These are phyloP conservation scores for Drosophila prostipennis DNA, from an alignment of 2,888 invertebrate genomes.

Conservation along the genomic window DNA sequence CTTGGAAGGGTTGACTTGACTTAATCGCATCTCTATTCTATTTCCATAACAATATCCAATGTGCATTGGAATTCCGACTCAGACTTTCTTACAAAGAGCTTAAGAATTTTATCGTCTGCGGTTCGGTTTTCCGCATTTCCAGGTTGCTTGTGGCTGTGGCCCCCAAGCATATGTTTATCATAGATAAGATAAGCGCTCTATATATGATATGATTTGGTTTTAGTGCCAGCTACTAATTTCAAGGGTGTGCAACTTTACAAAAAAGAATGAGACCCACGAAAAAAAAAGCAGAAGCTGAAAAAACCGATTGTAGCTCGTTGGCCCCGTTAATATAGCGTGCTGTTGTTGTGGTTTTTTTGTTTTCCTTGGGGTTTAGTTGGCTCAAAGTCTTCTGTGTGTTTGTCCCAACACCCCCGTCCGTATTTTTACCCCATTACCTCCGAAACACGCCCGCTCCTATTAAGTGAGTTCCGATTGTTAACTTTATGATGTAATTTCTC, in stretches of 20 bases:
- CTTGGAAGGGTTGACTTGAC: background rate
- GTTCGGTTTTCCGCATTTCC: conserved; percentile 30
- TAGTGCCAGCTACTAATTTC: conserved; percentile 33
- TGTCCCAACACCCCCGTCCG: conserved; percentile 13
- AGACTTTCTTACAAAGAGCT: conserved; percentile 5
- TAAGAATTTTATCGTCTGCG: conserved; percentile 32
- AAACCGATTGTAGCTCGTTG: conserved; percentile 37
- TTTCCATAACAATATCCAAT: background rate
- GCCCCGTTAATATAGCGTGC: conserved; percentile 44
- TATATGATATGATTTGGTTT: conserved; percentile 37
- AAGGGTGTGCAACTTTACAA: conserved; percentile 34
- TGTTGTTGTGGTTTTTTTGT: conserved; percentile 17
- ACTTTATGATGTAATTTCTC: conserved; percentile 65
- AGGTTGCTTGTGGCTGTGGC: conserved; percentile 2
- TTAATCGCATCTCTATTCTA: background rate
- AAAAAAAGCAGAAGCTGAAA: conserved; percentile 7
- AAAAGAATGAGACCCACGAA: background rate
- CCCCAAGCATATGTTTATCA: conserved; percentile 42
- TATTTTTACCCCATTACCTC: conserved; percentile 13
- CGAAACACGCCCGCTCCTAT: conserved; percentile 25
- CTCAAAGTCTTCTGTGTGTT: conserved; percentile 20
- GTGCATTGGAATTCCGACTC: conserved; percentile 3
- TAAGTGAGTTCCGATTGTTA: conserved; percentile 53
- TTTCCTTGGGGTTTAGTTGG: conserved; percentile 26
- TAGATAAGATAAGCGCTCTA: conserved; percentile 43